Percentiles rank a stretch among this genome's conserved stretches.
These are phyloP conservation scores for Actinopyga echinites DNA, from an alignment of 53 echinoderm and acorn worm species.

Conservation along the genomic window DNA sequence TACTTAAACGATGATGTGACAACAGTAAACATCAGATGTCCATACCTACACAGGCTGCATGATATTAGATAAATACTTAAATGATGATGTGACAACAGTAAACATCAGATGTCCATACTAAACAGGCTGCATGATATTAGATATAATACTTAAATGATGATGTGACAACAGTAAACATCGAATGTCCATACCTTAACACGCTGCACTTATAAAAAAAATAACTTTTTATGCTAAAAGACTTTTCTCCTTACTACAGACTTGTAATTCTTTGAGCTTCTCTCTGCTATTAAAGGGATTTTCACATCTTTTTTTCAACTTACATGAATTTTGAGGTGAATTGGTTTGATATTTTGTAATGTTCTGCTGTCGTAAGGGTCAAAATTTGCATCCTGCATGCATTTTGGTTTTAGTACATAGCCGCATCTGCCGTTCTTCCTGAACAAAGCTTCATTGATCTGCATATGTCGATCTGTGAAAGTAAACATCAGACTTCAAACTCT, in stretches of 20 bases:
- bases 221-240: too few species aligned
- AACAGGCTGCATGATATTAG: too few species aligned
- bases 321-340: constrained; percentile 82
- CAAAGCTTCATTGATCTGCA: constrained; percentile 88
- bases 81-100: neutral
- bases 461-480: constrained; percentile 70
- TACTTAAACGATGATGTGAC: too few species aligned
- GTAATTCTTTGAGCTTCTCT: too few species aligned
- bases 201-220: too few species aligned
- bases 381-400: constrained; percentile 71
- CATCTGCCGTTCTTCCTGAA: constrained; percentile 84
- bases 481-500: neutral
- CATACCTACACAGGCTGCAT: neutral
- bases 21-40: neutral
- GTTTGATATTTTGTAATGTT: constrained; percentile 60
- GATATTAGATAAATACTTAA: too few species aligned
- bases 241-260: too few species aligned
- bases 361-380: constrained; percentile 86
- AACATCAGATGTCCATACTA: neutral
- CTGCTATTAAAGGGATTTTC: too few species aligned
- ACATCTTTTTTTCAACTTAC: constrained; percentile 59
- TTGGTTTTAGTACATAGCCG: constrained; percentile 89
- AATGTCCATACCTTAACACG: neutral
- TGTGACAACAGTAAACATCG: neutral
- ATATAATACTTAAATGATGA: too few species aligned